Evolutionary conservation across 2,888 invertebrate genomes (phyloP), one percentile per base, ranked within the genome.

Genomic region (Carabus problematicus): DNA sequence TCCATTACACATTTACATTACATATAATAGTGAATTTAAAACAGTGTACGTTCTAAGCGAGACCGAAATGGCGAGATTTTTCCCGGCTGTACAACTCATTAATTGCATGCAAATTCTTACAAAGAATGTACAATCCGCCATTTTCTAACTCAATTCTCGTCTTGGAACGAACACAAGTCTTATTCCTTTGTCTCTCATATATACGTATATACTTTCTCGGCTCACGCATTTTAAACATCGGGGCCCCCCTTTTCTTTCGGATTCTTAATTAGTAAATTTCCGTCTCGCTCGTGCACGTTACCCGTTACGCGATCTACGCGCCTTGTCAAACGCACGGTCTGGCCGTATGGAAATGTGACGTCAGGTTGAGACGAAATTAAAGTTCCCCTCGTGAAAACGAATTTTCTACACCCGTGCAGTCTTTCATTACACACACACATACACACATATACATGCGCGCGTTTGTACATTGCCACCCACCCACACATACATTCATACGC

Each of bases 211-310:
- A 77, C 78, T 78, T 78, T 80, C 79, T 78, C 77, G 77, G 79
- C 81, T 82, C 80, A 81, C 81, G 81, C 82, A 82, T 82, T 80
- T 84, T 83, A 84, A 84, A 81, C 81, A 82, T 82, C 81, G 81
- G n/a, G n/a, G 80, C 78, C 52, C 85, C 83, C 81, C 80, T 80
- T 87, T 87, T 87, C 87, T 88, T 87, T 87, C 82, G 86, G 85
- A 87, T 88, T 87, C 87, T 87, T 88, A 88, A 88, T 88, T 88
- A 88, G 87, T 87, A 80, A 86, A 85, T 84, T 78, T 84, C 85
- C 78, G 81, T 80, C 79, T 85, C 83, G 73, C 79, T 74, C 84
- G 54, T 72, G 75, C 73, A 76, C 74, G 81, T 81, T 82, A 81
- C 84, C 84, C 14, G 12, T 14, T 54, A 54, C 45, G 41, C 42